Evolutionary conservation across 2,888 invertebrate species (phyloP).

Genomic region (Pasiphila rectangulata): DNA sequence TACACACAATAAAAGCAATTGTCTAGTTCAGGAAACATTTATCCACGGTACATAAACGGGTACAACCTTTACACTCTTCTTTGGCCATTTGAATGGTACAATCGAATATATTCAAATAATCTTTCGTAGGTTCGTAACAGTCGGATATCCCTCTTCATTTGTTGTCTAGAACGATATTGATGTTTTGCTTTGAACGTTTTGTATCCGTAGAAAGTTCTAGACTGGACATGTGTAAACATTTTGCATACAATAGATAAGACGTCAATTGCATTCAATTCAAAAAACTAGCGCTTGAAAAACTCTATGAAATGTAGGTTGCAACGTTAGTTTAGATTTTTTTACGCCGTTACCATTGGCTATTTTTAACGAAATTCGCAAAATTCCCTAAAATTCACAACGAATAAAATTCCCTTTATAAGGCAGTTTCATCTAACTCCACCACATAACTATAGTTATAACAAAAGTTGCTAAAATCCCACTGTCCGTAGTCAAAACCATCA

Average conservation of each 20-base stretch:
- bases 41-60: constrained; percentile 55
- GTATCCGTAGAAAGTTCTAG: background rate
- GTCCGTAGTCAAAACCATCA: too few relatives aligned
- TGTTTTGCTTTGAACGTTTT: background rate
- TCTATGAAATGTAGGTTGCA: too few relatives aligned
- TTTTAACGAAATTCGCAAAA: too few relatives aligned
- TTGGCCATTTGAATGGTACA: constrained; percentile 27
- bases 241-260: background rate
- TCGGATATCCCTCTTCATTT: background rate
- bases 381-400: too few relatives aligned
- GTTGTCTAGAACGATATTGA: background rate
- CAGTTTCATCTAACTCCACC: too few relatives aligned
- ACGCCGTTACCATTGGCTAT: too few relatives aligned
- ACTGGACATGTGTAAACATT: background rate
- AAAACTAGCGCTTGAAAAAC: too few relatives aligned
- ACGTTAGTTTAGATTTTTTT: too few relatives aligned
- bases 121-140: background rate
- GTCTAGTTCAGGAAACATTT: constrained; percentile 73
- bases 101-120: constrained; percentile 11
- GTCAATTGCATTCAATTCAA: too few relatives aligned
- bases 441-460: too few relatives aligned
- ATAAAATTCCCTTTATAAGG: too few relatives aligned
- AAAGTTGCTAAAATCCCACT: too few relatives aligned
- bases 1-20: constrained; percentile 65
- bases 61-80: constrained; percentile 49